Evolutionary conservation across 2,113 vertebrate genomes (phyloP).

Genomic region (Piaya cayana): DNA sequence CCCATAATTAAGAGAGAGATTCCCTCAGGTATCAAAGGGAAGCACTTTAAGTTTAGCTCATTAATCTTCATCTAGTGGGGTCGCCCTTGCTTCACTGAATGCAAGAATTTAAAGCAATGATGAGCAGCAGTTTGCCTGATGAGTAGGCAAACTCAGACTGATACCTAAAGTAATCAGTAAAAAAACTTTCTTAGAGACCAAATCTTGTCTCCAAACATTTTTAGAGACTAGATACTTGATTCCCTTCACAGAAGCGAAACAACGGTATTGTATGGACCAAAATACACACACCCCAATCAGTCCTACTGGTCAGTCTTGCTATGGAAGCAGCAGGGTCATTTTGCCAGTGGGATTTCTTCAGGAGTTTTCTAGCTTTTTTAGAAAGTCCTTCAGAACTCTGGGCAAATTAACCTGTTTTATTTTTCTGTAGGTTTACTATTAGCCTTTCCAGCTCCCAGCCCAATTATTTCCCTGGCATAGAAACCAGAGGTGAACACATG

Average conservation of each 20-base stretch:
- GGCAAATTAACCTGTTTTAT: not conserved
- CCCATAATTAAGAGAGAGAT: not conserved
- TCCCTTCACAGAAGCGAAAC: not conserved
- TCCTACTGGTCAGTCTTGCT: not conserved
- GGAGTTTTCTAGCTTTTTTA: not conserved
- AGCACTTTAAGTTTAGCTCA: not conserved
- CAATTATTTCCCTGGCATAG: not conserved
- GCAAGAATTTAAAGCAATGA: not conserved
- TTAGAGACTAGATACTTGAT: not conserved
- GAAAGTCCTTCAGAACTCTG: not conserved
- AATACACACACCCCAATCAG: accelerated
- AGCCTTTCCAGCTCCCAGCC: not conserved
- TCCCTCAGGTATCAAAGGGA: not conserved
- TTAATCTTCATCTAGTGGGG: constrained; percentile 37
- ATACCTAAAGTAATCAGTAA: not conserved
- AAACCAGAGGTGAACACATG: not conserved
- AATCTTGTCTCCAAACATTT: not conserved
- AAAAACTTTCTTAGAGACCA: not conserved
- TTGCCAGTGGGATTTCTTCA: not conserved
- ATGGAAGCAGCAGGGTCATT: not conserved
- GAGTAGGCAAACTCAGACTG: not conserved
- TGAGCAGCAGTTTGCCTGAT: not conserved
- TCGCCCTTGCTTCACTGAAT: constrained; percentile 41
- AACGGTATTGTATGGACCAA: not conserved
- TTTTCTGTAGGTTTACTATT: not conserved